Evolutionary conservation across 2,113 vertebrate species (phyloP), one percentile per base, ranked within the genome.

Genomic region (Capra hircus): DNA sequence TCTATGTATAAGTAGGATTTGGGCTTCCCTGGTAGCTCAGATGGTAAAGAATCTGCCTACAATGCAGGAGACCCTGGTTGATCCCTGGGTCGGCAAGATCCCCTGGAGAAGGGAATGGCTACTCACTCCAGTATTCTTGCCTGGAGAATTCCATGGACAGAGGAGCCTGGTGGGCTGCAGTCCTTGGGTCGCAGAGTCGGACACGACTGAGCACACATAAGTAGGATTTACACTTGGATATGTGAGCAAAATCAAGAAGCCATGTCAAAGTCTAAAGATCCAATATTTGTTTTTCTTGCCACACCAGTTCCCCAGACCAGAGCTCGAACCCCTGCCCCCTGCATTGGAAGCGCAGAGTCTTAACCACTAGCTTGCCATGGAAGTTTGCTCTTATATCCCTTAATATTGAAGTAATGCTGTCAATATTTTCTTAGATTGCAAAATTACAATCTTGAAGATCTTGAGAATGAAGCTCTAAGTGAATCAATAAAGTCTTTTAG

Each of bases 321-420:
- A 77, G 40, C 67, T 74, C 2, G 19, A 74, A 74, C 67, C n/a
- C n/a, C 67, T 74, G n/a, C 21, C 12, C 23, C 71, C 40, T 77
- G 71, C 40, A 33, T 43, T 77, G 40, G 71, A 77, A 77, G 23
- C 1, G 0, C 71, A 43, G 12, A 77, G 71, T 77, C 40, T 77
- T 77, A 77, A 43, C 71, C 12, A 15, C 71, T 43, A 43, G 36
- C 12, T 77, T 77, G 40, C 71, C 40, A 27, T 40, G 71, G 71
- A 14, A 2, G 23, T 8, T n/a, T 2, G 84, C 8, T 78, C 57
- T 85, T 67, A 8, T 36, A 36, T 89, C 81, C 36, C 85, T 92
- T 95, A 64, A 83, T 78, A 9, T 80, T 40, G 91, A 96, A 96
- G 40, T 82, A 67, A 81, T 88, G 48, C 59, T 88, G 60, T 81